A percentile compares a stretch with the other conserved stretches of the same genome.
phyloP scores from a whole-genome alignment of 1,140 invertebrate species.

The Euborellia annulipes region DNA sequence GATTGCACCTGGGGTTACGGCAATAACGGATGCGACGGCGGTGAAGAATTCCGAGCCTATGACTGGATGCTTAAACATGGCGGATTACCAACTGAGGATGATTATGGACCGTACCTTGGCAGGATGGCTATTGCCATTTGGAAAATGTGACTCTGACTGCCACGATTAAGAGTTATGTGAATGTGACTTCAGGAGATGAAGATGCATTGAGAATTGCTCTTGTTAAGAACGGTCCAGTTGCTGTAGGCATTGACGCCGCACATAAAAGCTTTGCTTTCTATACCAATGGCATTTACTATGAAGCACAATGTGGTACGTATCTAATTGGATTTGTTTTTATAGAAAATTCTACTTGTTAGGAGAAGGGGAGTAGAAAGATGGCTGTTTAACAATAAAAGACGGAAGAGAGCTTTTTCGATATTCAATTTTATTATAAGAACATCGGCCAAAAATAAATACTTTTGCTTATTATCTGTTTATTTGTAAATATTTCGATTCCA shows the following conservation, averaged over 20 bases:
- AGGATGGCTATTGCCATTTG: constrained; percentile 82
- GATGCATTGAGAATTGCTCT: constrained; percentile 73
- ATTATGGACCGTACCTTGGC: constrained; percentile 82
- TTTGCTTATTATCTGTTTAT: no score
- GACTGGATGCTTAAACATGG: constrained; percentile 85
- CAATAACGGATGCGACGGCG: constrained; percentile 94
- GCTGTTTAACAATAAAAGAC: no score
- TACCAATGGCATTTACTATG: constrained; percentile 84
- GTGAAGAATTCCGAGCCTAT: constrained; percentile 82
- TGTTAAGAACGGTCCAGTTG: constrained; percentile 78
- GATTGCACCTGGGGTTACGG: constrained; percentile 94
- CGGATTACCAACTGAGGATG: constrained; percentile 76
- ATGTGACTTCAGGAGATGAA: constrained; percentile 61
- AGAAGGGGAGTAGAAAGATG: no score
- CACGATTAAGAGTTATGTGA: constrained; percentile 71
- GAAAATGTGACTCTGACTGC: constrained; percentile 56
- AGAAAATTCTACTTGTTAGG: no score
- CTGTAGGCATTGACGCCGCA: constrained; percentile 87
- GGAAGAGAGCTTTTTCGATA: no score
- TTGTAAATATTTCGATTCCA: no score
- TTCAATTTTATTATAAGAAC: no score
- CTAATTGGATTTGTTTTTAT: no score
- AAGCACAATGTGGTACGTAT: constrained; percentile 65
- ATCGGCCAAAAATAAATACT: no score
- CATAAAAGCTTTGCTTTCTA: constrained; percentile 78